Evolutionary conservation across 2,888 invertebrate species (phyloP), one percentile per base, ranked within the genome.

Genomic region (Caenorhabditis auriculariae): DNA sequence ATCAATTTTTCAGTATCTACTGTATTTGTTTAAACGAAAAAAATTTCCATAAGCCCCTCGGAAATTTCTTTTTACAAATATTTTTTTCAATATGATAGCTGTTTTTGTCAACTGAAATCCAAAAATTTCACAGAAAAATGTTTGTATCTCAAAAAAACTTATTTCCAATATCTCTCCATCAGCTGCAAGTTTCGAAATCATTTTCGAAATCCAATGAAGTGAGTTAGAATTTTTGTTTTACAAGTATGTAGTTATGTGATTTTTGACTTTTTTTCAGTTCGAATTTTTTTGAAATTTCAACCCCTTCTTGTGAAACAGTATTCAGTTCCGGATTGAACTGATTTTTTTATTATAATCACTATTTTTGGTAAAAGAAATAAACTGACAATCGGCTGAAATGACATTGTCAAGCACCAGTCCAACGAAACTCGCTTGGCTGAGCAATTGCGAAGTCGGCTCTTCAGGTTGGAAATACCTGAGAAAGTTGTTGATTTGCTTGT

Each of bases 371-470:
- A 43, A 43, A 21, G 19, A 41, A n/a, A 54, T 21, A 39, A 21
- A 65, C 65, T 65, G 38, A 66, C 69, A 66, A 59, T 69, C 69
- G 3, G 66, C 66, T 17, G 66, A 64, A 6, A 69, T 69, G 54
- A 69, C 49, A 38, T 64, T 57, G n/a, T 69, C 69, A 19, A 69
- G 43, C 12, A 69, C 58, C 24, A 69, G 46, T 4, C 69, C 69
- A 23, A 64, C 59, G 43, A 69, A 69, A 37, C 61, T 60, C 21
- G 24, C 3, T 21, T 53, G 12, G n/a, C 42, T 5, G 24, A 12
- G 9, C 7, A 23, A 9, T 37, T 21, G 7, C 17, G 19, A n/a
- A n/a, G n/a, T n/a, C n/a, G n/a, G n/a, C n/a, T n/a, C 52, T 28
- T 58, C 54, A 17, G 61, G 66, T 44, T 69, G 58, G 53, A 69